Percentiles rank a stretch among this genome's conserved stretches.
Evolutionary conservation across 2,888 invertebrate genomes (phyloP).

Genomic region (Zaprionus lineosus): DNA sequence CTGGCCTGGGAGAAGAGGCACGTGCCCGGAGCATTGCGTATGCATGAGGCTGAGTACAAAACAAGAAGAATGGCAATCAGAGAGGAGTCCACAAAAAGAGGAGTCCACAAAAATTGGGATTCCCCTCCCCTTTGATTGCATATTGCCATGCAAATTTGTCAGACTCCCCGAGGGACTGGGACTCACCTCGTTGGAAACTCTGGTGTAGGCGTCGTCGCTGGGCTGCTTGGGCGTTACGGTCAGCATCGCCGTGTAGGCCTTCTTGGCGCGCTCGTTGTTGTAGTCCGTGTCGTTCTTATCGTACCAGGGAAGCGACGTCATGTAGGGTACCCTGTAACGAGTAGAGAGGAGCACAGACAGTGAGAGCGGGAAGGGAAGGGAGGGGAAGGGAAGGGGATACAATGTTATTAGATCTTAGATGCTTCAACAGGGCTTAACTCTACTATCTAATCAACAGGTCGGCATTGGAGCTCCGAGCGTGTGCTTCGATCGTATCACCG

Average conservation of each 20-base stretch:
- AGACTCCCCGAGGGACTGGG: background rate
- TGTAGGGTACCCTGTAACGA: slow-evolving; percentile 85
- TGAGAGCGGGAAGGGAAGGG: too few relatives aligned
- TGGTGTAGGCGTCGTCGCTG: slow-evolving; percentile 89
- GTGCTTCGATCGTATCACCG: slow-evolving; percentile 44
- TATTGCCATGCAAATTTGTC: slow-evolving; percentile 55
- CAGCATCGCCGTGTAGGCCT: slow-evolving; percentile 93
- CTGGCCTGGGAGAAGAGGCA: too few relatives aligned
- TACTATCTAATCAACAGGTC: slow-evolving; percentile 21
- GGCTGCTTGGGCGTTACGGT: slow-evolving; percentile 94
- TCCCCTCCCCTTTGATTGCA: background rate
- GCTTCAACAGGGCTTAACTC: slow-evolving; percentile 1
- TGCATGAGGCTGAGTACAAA: slow-evolving; percentile 31
- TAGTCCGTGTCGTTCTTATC: slow-evolving; percentile 90
- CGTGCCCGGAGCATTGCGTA: slow-evolving; percentile 34
- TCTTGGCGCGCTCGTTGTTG: slow-evolving; percentile 91
- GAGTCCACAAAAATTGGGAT: background rate
- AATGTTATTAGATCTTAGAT: background rate
- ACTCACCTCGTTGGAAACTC: slow-evolving; percentile 89
- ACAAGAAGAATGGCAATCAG: background rate
- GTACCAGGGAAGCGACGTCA: slow-evolving; percentile 92
- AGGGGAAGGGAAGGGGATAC: slow-evolving; percentile 20
- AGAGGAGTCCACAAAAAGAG: too few relatives aligned
- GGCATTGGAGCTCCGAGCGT: too few relatives aligned
- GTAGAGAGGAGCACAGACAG: too few relatives aligned